Evolutionary conservation across 2,888 invertebrate genomes (phyloP), one percentile per base, ranked within the genome.

Genomic region (Pterostichus niger): DNA sequence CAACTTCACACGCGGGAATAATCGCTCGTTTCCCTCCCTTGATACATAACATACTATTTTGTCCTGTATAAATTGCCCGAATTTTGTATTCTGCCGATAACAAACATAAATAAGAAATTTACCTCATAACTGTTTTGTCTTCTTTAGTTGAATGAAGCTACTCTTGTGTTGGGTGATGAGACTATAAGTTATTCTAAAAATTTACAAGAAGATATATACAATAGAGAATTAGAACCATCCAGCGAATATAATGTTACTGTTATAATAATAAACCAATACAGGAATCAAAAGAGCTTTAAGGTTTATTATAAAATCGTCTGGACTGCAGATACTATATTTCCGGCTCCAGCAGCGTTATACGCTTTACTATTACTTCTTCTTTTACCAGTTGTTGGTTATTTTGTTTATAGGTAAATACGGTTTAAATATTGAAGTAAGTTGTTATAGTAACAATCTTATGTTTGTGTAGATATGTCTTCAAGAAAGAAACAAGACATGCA

Each of bases 321-420:
- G 11, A 82, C 82, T 13, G 5, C 61, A 13, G 75, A 44, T 24
- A 59, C 59, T 56, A 7, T 15, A 49, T 17, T n/a, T 0, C 13
- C 54, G 11, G 6, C 54, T 5, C 40, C 68, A 6, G 31, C 33
- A 17, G 75, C 17, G 5, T 35, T 83, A 3, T 83, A 40, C 31
- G 76, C 68, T 4, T 52, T 83, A n/a, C 52, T 83, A 17, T 24
- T 83, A 11, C 54, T 83, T n/a, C 61, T 83, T 15, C 35, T 83
- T 11, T 11, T 77, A n/a, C 83, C 83, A 6, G 49, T 75, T 6
- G 46, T 49, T 59, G 31, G 40, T 10, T 82, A 13, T 10, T 82
- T 82, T 31, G 13, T 75, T 7, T 82, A 82, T 35, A 75, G 75
- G 82, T 82, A 56, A 56, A 31, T n/a, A 2, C 52, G 10, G 1